phyloP scores from a whole-genome alignment of 2,113 vertebrate species.

The Gavia stellata region DNA sequence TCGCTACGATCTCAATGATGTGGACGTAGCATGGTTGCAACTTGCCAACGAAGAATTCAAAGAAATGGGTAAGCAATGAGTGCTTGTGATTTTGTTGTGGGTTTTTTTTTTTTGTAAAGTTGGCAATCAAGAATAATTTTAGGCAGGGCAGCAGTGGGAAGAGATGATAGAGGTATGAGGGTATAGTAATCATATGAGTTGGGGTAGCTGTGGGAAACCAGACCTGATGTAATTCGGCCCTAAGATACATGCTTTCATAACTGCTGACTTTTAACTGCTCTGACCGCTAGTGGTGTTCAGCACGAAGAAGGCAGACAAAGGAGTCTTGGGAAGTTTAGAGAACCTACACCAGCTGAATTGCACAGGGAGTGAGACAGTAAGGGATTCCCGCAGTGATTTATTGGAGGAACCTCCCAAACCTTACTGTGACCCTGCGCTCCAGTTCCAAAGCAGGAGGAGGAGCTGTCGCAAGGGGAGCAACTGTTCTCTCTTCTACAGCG shows the following conservation, averaged over 20 bases:
- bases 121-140: background rate
- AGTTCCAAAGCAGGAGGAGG: background rate
- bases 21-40: constrained; percentile 88
- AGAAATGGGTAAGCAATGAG: constrained; percentile 85
- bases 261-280: background rate
- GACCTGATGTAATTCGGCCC: background rate
- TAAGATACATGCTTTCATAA: fast-evolving
- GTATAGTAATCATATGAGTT: background rate
- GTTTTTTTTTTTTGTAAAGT: background rate
- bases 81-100: background rate
- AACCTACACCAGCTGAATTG: background rate
- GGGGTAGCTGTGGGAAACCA: background rate
- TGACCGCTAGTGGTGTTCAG: background rate
- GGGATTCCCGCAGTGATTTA: background rate
- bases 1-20: constrained; percentile 91
- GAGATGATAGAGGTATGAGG: background rate
- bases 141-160: background rate
- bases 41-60: constrained; percentile 86
- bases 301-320: background rate
- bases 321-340: background rate
- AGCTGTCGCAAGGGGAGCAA: background rate
- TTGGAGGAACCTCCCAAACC: background rate
- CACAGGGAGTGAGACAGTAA: background rate
- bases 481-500: background rate
- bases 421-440: background rate